Evolutionary conservation across 1,140 invertebrate species (phyloP).

Genomic region (Zaprionus vittiger): DNA sequence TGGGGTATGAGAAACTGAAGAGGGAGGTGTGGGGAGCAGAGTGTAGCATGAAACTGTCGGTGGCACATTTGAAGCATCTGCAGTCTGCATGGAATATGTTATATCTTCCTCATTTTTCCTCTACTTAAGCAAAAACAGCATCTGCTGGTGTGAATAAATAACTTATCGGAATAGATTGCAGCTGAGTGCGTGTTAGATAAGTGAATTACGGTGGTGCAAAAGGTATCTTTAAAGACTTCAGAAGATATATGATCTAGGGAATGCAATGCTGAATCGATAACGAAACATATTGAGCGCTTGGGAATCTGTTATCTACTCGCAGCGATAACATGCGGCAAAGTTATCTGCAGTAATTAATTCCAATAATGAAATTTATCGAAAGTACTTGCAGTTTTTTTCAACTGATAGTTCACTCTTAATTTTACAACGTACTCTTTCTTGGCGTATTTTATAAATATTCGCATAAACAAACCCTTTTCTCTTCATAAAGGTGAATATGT

Average conservation of each 20-base stretch:
- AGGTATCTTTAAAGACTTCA: constrained; percentile 4
- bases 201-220: constrained; percentile 24
- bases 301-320: not conserved
- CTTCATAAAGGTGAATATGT: not conserved
- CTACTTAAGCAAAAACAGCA: constrained; percentile 19
- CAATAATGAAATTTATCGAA: not conserved
- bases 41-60: constrained; percentile 25
- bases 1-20: too few relatives aligned
- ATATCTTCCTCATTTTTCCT: constrained; percentile 24
- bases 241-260: not conserved
- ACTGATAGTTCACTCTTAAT: not conserved
- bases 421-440: not conserved
- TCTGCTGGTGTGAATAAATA: constrained; percentile 50
- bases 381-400: not conserved
- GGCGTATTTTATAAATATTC: not conserved
- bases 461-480: not conserved
- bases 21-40: constrained; percentile 13
- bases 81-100: constrained; percentile 28
- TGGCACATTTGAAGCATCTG: constrained; percentile 40
- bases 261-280: not conserved
- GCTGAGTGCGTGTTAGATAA: constrained; percentile 42
- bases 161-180: constrained; percentile 44
- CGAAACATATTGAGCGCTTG: not conserved
- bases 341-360: not conserved
- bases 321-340: not conserved